Evolutionary conservation across 2,888 invertebrate species (phyloP).

Genomic region (Morinoia aosen): DNA sequence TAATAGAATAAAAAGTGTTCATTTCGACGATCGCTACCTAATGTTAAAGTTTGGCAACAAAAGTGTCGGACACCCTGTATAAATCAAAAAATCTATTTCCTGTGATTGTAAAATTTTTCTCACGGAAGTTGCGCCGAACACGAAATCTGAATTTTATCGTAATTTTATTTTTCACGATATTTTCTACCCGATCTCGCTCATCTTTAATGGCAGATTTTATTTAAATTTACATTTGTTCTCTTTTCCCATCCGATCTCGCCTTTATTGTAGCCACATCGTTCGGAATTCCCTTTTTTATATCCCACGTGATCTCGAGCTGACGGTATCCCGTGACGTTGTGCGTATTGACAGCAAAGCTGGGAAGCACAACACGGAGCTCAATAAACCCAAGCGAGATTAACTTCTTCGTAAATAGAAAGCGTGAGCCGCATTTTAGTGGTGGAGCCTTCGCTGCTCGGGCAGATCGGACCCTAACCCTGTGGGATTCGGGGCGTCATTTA

Average conservation of each 20-base stretch:
- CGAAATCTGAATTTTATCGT: background rate
- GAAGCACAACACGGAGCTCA: background rate
- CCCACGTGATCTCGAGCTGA: background rate
- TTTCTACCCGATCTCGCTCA: too few relatives aligned
- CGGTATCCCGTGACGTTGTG: background rate
- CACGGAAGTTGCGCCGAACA: background rate
- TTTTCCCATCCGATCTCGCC: too few relatives aligned
- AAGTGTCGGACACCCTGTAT: too few relatives aligned
- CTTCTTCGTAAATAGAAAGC: conserved; percentile 22
- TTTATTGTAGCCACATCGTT: too few relatives aligned
- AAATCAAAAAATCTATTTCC: too few relatives aligned
- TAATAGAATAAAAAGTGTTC: too few relatives aligned
- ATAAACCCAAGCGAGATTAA: conserved; percentile 16
- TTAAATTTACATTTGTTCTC: too few relatives aligned
- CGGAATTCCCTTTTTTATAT: background rate
- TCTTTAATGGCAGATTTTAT: too few relatives aligned
- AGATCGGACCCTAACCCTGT: background rate
- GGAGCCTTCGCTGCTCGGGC: background rate
- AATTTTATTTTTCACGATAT: background rate
- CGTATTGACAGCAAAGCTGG: background rate
- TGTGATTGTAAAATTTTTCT: background rate
- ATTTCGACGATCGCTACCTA: too few relatives aligned
- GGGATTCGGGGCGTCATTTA: background rate
- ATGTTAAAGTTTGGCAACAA: too few relatives aligned
- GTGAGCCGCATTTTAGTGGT: background rate